phyloP scores from a whole-genome alignment of 64 coral and sea anemone species.

The Montipora foliosa region DNA sequence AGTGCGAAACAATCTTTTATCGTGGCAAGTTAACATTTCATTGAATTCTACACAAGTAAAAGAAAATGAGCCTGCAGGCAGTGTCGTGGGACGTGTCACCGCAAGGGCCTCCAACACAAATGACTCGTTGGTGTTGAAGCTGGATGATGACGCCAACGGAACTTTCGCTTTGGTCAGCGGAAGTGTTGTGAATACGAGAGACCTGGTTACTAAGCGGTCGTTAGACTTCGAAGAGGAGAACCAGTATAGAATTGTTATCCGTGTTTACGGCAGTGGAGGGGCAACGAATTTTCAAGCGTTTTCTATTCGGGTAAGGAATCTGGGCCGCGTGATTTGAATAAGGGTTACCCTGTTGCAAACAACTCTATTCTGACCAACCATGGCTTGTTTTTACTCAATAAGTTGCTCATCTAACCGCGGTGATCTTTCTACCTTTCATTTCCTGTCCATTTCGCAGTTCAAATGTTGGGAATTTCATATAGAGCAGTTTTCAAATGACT shows the following conservation, averaged over 20 bases:
- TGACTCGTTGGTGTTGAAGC: constrained; percentile 61
- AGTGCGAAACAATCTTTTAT: constrained; percentile 69
- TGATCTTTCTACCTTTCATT: no score
- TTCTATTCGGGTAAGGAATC: constrained; percentile 68
- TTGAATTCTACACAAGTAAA: constrained; percentile 56
- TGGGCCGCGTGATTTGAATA: no score
- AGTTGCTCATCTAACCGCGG: no score
- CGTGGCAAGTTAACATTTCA: constrained; percentile 73
- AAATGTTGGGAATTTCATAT: no score
- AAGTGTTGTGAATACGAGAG: constrained; percentile 44
- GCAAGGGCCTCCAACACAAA: constrained; percentile 52
- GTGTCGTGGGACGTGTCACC: constrained; percentile 52
- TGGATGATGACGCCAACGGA: constrained; percentile 73
- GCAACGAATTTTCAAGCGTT: constrained; percentile 81
- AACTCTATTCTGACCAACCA: no score
- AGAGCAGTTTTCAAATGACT: no score
- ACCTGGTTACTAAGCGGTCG: constrained; percentile 63
- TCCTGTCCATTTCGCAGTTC: no score
- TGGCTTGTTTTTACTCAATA: no score
- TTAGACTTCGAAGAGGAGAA: constrained; percentile 75
- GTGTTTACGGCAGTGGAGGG: constrained; percentile 74
- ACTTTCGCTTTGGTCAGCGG: constrained; percentile 76
- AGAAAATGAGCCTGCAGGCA: constrained; percentile 74
- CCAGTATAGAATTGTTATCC: constrained; percentile 63
- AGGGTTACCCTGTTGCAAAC: no score